Evolutionary conservation across 2,797 vertebrate genomes (phyloP).

Genomic region (Manis crassicaudata): DNA sequence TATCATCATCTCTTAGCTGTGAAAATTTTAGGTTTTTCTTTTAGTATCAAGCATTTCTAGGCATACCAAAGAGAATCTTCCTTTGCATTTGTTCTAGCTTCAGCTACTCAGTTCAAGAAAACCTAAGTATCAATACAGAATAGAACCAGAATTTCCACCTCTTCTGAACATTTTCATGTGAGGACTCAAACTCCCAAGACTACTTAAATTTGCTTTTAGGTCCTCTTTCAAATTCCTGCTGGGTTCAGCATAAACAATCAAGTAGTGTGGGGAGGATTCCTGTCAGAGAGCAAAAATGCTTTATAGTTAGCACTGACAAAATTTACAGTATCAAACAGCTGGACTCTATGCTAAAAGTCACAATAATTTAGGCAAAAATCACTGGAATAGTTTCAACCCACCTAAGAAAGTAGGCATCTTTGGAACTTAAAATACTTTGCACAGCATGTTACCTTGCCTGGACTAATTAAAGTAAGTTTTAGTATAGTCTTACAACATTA

Average conservation of each 20-base stretch:
- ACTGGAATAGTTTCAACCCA: not conserved
- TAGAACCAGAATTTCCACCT: not conserved
- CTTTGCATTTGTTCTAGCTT: slow-evolving; percentile 17
- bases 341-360: not conserved
- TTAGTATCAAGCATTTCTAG: not conserved
- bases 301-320: not conserved
- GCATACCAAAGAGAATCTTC: not conserved
- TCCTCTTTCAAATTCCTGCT: slow-evolving; percentile 44
- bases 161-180: not conserved
- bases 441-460: not conserved
- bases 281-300: not conserved
- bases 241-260: slow-evolving; percentile 12
- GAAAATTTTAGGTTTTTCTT: not conserved
- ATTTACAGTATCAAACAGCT: not conserved
- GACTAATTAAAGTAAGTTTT: not conserved
- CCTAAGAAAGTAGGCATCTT: not conserved
- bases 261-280: not conserved
- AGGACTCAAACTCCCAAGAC: not conserved
- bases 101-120: not conserved
- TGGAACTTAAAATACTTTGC: slow-evolving; percentile 16
- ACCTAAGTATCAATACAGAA: not conserved
- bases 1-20: slow-evolving; percentile 14
- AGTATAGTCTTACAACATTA: not conserved
- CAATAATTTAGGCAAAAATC: not conserved
- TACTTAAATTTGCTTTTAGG: slow-evolving; percentile 19